Evolutionary conservation across 2,113 vertebrate species (phyloP).

Genomic region (Phainopepla nitens): DNA sequence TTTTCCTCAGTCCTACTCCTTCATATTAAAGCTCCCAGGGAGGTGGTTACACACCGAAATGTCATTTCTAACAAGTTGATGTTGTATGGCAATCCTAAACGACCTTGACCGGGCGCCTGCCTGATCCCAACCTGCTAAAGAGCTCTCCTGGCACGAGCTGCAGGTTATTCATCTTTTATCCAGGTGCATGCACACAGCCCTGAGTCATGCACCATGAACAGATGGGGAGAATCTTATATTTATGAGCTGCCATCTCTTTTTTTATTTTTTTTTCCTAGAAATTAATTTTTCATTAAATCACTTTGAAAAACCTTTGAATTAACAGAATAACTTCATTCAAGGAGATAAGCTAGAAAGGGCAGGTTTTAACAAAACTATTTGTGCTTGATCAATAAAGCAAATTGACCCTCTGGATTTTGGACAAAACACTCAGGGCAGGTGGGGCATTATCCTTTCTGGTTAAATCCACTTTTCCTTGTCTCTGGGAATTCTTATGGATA

Average conservation of each 20-base stretch:
- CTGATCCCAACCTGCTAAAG: not conserved
- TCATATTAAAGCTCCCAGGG: not conserved
- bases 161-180: not conserved
- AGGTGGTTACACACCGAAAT: not conserved
- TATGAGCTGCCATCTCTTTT: slow-evolving; percentile 21
- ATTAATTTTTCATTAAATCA: slow-evolving; percentile 54
- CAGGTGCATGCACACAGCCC: not conserved
- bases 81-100: not conserved
- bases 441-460: not conserved
- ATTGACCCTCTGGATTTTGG: not conserved
- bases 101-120: not conserved
- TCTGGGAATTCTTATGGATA: not conserved
- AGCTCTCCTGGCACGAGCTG: not conserved
- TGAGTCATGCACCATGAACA: not conserved
- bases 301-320: slow-evolving; percentile 18
- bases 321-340: not conserved
- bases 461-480: not conserved
- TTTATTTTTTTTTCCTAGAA: not conserved
- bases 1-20: not conserved
- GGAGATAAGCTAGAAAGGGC: not conserved
- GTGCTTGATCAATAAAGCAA: not conserved
- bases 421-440: not conserved
- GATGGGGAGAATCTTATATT: slow-evolving; percentile 48
- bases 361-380: not conserved
- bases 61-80: not conserved